Evolutionary conservation across 2,113 vertebrate species (phyloP), one percentile per base, ranked within the genome.

Genomic region (Toxotes jaculatrix): DNA sequence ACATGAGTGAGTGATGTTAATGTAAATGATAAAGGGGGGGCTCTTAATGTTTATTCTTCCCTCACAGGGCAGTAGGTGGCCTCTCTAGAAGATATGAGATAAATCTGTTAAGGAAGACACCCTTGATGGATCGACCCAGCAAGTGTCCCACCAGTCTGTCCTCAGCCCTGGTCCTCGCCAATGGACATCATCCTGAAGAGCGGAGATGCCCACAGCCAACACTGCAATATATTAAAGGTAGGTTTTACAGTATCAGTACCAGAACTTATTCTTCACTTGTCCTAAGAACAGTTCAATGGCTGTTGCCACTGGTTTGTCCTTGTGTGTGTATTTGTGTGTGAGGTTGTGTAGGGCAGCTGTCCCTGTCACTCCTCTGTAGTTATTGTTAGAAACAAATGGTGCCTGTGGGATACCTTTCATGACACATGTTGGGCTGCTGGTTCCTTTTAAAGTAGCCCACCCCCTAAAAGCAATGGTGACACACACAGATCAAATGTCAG

Each of bases 381-480:
- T 94, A 94, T 92, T 93, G 92, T 95, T 93, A 91, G 91, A 92
- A 87, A 82, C 90, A 84, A 93, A 90, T 84, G 80, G 81, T 84
- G 87, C 40, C 80, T 45, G 45, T 45, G 71, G 75, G 88, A 87
- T 88, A 13, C 56, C 74, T 89, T 89, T 89, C 87, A 73, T 38
- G 60, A 77, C 87, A 69, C 84, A 55, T 63, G 67, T 69, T 77
- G 71, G 61, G 66, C 80, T 65, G 72, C 27, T 67, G 63, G 40
- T 65, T 63, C 59, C 66, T 77, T 79, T 87, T 81, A 55, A 81
- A 83, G 67, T 12, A 16, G 36, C 69, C 43, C 14, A 9, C 51
- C 49, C 42, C 45, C 61, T 49, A 5, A 69, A 72, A 42, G 62
- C 38, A 5, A 14, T 2, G 12, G 43, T 13, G 57, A 40, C 17